Percentiles rank a stretch among this genome's conserved stretches.
Conservation (phyloP, 2,113 vertebrate species). For the Dromas ardeola region DNA sequence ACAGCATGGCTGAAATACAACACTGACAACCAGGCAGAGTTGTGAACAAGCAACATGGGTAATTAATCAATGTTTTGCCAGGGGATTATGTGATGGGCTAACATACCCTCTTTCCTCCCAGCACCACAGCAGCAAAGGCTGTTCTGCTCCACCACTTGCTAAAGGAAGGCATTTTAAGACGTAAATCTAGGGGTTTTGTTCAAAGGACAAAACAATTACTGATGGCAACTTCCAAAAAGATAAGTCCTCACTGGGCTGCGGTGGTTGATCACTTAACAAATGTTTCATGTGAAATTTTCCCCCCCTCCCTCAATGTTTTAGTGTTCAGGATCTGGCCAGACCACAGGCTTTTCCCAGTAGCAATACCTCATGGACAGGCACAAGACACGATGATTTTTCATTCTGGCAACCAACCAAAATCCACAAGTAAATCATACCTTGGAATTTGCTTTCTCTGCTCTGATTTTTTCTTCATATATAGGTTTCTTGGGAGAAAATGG, state of each 20-base stretch:
- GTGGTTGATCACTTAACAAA: not conserved
- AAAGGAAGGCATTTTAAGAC: not conserved
- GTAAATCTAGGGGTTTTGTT: not conserved
- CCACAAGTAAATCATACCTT: not conserved
- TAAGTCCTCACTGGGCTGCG: too few species aligned
- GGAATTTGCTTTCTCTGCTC: not conserved
- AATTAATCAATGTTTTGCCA: not conserved
- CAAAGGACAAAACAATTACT: not conserved
- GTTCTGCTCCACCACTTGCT: not conserved
- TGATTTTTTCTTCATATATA: not conserved
- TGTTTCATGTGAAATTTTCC: not conserved
- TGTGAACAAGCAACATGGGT: not conserved
- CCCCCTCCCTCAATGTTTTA: not conserved
- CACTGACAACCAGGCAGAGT: not conserved
- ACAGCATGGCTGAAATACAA: not conserved
- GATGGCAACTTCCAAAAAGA: not conserved
- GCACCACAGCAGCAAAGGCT: too few species aligned
- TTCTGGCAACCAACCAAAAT: not conserved
- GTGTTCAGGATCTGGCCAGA: not conserved
- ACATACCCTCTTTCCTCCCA: not conserved
- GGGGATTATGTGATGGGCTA: not conserved
- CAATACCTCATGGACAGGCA: not conserved
- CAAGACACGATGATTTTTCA: not conserved
- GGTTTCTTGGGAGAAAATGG: not conserved
- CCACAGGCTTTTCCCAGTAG: not conserved